Conservation (phyloP, 2,888 invertebrate species). For the Sinodicranocentrus sp. region DNA sequence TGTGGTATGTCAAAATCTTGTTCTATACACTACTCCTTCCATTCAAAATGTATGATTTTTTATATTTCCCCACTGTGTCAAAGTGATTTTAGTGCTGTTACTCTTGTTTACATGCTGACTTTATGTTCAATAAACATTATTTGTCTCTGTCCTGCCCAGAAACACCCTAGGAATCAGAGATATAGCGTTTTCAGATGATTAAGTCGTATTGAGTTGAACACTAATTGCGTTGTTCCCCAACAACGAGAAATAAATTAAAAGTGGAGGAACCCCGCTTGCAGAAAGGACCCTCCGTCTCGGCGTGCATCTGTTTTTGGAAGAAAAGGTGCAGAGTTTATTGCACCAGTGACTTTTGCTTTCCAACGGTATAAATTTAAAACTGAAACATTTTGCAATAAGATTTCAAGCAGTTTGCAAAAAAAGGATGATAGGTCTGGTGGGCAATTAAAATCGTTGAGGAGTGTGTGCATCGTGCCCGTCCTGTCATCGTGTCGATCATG, state of each 20-base stretch:
- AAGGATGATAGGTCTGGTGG: neutral
- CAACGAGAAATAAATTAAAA: neutral
- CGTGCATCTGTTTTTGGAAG: neutral
- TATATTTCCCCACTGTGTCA: conserved; percentile 14
- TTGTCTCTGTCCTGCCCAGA: conserved; percentile 10
- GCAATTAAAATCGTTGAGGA: neutral
- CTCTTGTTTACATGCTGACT: conserved; percentile 44
- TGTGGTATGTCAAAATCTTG: neutral
- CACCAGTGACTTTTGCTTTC: neutral
- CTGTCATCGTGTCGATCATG: neutral
- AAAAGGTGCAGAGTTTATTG: neutral
- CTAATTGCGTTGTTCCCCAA: neutral
- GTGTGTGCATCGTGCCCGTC: neutral
- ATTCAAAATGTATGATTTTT: neutral
- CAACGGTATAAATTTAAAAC: neutral
- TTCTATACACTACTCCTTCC: neutral
- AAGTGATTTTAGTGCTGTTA: conserved; percentile 8
- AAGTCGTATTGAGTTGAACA: neutral
- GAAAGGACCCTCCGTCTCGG: neutral
- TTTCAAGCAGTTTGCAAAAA: neutral
- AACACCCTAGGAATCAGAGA: conserved; percentile 23
- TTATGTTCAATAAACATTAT: conserved; percentile 44
- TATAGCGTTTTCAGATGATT: neutral
- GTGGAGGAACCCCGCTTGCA: neutral
- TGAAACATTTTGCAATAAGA: neutral